Conservation (phyloP, 30 jellyfish, hydroid and myxozoan species). For the Sanderia malayensis region DNA sequence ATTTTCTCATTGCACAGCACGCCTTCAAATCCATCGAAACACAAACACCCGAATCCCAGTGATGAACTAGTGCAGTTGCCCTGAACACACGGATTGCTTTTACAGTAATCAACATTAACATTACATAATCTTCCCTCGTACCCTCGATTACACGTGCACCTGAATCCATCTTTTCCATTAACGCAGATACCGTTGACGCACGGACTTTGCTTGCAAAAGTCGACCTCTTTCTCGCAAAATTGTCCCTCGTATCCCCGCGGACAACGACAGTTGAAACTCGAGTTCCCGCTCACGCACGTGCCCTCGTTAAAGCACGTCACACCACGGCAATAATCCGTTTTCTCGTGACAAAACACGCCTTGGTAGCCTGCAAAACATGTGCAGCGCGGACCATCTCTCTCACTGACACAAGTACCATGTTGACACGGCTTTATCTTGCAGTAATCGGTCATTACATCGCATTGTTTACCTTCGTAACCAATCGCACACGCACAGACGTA, state of each 20-base stretch:
- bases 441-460: constrained; percentile 44
- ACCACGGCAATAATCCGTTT: constrained; percentile 37
- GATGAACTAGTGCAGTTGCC: constrained; percentile 9
- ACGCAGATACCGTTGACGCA: constrained; percentile 14
- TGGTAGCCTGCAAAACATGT: constrained; percentile 31
- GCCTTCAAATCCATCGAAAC: constrained; percentile 23
- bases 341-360: constrained; percentile 40
- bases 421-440: constrained; percentile 56
- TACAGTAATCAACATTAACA: not conserved
- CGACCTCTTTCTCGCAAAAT: constrained; percentile 19
- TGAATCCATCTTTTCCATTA: not conserved
- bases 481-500: constrained; percentile 50
- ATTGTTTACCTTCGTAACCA: constrained; percentile 40
- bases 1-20: not conserved
- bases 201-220: constrained; percentile 11
- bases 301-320: constrained; percentile 29
- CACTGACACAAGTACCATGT: constrained; percentile 47
- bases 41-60: constrained; percentile 11
- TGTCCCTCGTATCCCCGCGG: constrained; percentile 9
- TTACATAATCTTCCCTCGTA: constrained; percentile 15
- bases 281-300: not conserved
- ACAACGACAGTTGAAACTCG: constrained; percentile 13
- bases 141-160: not conserved
- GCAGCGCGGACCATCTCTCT: constrained; percentile 31
- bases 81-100: constrained; percentile 1